These are phyloP conservation scores for Yponomeuta evonymella DNA, from an alignment of 2,888 invertebrate species.

Conservation along the genomic window DNA sequence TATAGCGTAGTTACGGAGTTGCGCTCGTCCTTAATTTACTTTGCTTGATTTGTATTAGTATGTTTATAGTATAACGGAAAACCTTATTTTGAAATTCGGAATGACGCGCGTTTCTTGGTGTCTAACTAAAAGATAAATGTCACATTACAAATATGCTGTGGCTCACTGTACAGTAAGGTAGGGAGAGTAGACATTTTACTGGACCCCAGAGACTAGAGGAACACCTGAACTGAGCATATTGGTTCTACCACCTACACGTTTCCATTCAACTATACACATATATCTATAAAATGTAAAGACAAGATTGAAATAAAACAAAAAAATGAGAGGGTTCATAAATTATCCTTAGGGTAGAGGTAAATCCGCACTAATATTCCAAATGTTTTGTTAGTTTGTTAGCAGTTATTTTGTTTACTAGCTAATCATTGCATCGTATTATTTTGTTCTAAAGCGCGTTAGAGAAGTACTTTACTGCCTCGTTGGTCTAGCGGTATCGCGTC, in stretches of 20 bases:
- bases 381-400: background rate
- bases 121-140: too few species aligned
- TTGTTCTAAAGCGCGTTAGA: too few species aligned
- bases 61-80: too few species aligned
- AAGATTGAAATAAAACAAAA: background rate
- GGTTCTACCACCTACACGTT: slow-evolving; percentile 31
- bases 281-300: background rate
- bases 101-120: too few species aligned
- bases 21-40: too few species aligned
- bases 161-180: slow-evolving; percentile 3
- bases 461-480: too few species aligned
- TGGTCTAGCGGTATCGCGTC: too few species aligned
- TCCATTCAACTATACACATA: slow-evolving; percentile 3
- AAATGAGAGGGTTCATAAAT: background rate
- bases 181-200: slow-evolving; percentile 37
- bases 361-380: background rate
- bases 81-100: too few species aligned
- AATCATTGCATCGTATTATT: too few species aligned
- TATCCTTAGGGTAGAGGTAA: background rate
- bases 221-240: slow-evolving; percentile 47
- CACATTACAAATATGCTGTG: background rate
- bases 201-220: slow-evolving; percentile 41
- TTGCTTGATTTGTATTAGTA: too few species aligned
- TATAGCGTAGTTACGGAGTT: too few species aligned
- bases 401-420: too few species aligned